Conservation (phyloP, 2,113 vertebrate genomes). For the Plotosus lineatus region DNA sequence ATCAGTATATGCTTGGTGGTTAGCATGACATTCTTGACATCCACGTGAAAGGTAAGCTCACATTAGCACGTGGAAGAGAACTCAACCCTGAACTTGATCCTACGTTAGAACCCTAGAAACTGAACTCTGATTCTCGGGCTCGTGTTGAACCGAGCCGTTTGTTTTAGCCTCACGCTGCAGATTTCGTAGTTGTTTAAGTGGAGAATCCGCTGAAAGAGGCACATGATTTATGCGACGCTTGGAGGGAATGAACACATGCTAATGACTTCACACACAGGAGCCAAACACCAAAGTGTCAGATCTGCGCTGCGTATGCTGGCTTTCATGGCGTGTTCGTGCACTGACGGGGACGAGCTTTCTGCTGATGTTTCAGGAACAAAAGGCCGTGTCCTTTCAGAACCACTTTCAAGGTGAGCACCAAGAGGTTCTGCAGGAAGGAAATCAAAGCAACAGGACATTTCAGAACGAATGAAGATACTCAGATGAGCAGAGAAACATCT, state of each 20-base stretch:
- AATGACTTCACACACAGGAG: constrained; percentile 40
- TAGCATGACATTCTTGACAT: not conserved
- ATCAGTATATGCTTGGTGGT: not conserved
- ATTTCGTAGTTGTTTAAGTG: not conserved
- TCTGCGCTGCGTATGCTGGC: constrained; percentile 1
- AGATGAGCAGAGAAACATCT: not conserved
- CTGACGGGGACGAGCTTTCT: not conserved
- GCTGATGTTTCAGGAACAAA: not conserved
- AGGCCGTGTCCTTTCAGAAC: not conserved
- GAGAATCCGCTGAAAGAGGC: constrained; percentile 24
- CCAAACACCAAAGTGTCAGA: constrained; percentile 20
- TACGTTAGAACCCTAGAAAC: not conserved
- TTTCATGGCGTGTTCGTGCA: not conserved
- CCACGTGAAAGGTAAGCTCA: not conserved
- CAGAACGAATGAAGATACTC: not conserved
- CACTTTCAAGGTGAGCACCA: not conserved
- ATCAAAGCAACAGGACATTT: constrained; percentile 3
- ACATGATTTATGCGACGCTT: constrained; percentile 29
- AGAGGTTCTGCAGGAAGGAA: not conserved
- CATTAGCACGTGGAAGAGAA: not conserved
- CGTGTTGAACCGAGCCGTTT: not conserved
- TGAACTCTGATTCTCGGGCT: not conserved
- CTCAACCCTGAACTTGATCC: not conserved
- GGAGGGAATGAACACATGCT: constrained; percentile 44
- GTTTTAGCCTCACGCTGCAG: not conserved